Evolutionary conservation across 2,797 vertebrate species (phyloP).

Genomic region (Chaunax sp.): DNA sequence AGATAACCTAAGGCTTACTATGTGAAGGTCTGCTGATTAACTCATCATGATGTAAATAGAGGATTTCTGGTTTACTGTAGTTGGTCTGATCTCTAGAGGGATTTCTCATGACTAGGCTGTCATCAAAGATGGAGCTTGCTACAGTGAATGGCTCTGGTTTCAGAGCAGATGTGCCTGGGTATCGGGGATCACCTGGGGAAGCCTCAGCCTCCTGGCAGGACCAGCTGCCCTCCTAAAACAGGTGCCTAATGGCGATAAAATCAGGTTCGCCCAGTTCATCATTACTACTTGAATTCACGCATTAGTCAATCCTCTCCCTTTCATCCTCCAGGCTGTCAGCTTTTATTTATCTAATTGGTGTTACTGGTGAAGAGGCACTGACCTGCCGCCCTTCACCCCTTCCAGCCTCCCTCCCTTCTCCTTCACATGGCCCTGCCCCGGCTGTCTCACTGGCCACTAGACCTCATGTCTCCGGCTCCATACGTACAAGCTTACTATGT

Average conservation of each 20-base stretch:
- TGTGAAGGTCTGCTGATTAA: not conserved
- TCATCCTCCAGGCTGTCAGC: constrained; percentile 80
- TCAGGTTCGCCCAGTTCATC: constrained; percentile 63
- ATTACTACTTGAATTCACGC: constrained; percentile 64
- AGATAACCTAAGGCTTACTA: not conserved
- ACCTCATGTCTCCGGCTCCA: constrained; percentile 66
- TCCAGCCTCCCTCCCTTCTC: constrained; percentile 41
- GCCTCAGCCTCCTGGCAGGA: constrained; percentile 48
- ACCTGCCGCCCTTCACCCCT: constrained; percentile 71
- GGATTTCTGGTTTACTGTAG: constrained; percentile 12
- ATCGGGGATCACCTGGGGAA: constrained; percentile 65
- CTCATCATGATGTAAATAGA: constrained; percentile 1
- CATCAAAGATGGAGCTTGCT: constrained; percentile 23
- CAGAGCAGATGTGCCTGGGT: constrained; percentile 69
- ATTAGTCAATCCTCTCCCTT: constrained; percentile 76
- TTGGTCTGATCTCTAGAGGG: constrained; percentile 18
- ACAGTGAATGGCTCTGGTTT: constrained; percentile 56
- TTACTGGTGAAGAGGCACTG: constrained; percentile 80
- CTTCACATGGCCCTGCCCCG: constrained; percentile 33
- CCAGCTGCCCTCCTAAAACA: constrained; percentile 69
- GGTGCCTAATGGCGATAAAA: constrained; percentile 79
- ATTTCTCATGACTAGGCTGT: constrained; percentile 23
- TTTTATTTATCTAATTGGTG: constrained; percentile 86
- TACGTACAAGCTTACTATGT: constrained; percentile 54
- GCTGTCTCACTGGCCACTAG: constrained; percentile 44